Evolutionary conservation across 2,888 invertebrate genomes (phyloP), one percentile per base, ranked within the genome.

Genomic region (Lumbricus terrestris): DNA sequence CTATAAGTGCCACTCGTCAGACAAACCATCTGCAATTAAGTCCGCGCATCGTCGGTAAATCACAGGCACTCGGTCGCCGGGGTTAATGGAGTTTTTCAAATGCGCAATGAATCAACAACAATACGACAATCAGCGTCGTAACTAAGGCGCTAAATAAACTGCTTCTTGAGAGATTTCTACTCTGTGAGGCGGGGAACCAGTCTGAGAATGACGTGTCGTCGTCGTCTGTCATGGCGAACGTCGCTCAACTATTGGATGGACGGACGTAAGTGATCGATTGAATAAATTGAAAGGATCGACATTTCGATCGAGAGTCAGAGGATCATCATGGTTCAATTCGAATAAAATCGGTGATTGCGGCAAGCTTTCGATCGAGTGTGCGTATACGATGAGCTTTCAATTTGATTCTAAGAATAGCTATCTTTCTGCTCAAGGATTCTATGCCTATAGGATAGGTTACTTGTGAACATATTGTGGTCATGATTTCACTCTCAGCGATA

Each of bases 31-130:
- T 69, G 18, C 85, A 85, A 85, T 85, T 85, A 85, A 35, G 85
- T 35, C n/a, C 35, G 8, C n/a, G 34, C 85, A 20, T 85, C 85
- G 85, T 20, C 37, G 20, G 85, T 85, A 85, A 85, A 85, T 85
- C 85, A 35, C 85, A 4, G 23, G 35, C 23, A 37, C 18, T 37
- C 85, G 85, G 85, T 85, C 85, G 35, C 35, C 34, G 85, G n/a
- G 85, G 85, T 85, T 85, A 85, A 85, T 85, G 85, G 37, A 34
- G 85, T 85, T 37, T 20, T 37, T 37, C 35, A 85, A 85, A 85
- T 37, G 85, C 85, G 85, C 85, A 85, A 85, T 85, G 85, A 34
- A 85, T 85, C 85, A 85, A 85, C 37, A 85, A 85, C 85, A 85
- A 85, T 85, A 85, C 85, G 85, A 85, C 85, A 85, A 85, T 85